Conservation (phyloP, 2,888 invertebrate genomes). For the Trichacis sp. region DNA sequence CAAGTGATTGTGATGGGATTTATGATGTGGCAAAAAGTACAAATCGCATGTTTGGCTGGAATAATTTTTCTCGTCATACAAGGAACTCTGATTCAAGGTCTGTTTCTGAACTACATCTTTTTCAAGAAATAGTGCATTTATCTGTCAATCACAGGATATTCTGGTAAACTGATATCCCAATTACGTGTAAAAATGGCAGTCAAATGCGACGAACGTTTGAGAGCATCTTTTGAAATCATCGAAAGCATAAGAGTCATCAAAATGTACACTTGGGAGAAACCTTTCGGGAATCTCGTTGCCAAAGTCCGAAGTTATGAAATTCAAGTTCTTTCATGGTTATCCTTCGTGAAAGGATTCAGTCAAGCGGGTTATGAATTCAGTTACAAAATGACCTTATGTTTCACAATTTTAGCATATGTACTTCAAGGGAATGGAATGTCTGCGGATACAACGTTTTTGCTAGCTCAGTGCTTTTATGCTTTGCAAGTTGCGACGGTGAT, state of each 20-base stretch:
- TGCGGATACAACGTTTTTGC: conserved; percentile 80
- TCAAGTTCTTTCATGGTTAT: conserved; percentile 75
- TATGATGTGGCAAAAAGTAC: too few relatives aligned
- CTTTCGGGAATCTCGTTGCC: conserved; percentile 79
- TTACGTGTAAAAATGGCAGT: conserved; percentile 70
- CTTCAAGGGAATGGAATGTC: conserved; percentile 72
- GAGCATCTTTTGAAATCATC: conserved; percentile 85
- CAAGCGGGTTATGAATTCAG: conserved; percentile 81
- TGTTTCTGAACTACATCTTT: too few relatives aligned
- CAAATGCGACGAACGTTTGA: conserved; percentile 79
- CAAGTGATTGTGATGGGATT: too few relatives aligned
- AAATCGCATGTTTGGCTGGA: too few relatives aligned
- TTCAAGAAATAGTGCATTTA: too few relatives aligned
- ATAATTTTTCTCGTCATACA: too few relatives aligned
- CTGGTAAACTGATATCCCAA: conserved; percentile 69
- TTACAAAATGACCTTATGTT: conserved; percentile 85
- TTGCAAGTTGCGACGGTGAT: conserved; percentile 78
- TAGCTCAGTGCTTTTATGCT: conserved; percentile 83
- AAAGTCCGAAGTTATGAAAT: conserved; percentile 80
- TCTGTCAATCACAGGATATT: conserved; percentile 67
- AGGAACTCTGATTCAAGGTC: too few relatives aligned
- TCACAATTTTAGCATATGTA: conserved; percentile 83
- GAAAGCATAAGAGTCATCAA: conserved; percentile 85
- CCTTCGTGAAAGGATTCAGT: conserved; percentile 77
- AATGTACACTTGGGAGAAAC: conserved; percentile 89